These are phyloP conservation scores for Epistrophe eligans DNA, from an alignment of 2,888 invertebrate genomes.

Conservation along the genomic window DNA sequence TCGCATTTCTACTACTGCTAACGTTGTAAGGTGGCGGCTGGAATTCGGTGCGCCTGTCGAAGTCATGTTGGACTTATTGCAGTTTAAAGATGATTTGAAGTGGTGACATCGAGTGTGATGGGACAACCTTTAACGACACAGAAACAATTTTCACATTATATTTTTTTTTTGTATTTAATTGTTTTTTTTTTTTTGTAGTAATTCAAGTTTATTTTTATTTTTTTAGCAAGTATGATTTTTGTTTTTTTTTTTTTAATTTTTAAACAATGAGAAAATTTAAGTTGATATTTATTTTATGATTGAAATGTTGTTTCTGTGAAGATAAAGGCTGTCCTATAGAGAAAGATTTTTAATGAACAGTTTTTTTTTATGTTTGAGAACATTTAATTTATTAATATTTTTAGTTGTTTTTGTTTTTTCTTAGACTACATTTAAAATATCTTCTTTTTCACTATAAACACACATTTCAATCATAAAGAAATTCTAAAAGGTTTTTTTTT, in stretches of 20 bases:
- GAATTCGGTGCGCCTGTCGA: constrained; percentile 42
- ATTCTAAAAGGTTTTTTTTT: constrained; percentile 5
- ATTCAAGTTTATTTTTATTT: constrained; percentile 38
- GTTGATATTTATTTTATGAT: constrained; percentile 82
- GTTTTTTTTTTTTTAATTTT: constrained; percentile 23
- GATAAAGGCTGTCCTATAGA: constrained; percentile 82
- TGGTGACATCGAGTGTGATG: constrained; percentile 81
- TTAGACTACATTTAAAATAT: constrained; percentile 50
- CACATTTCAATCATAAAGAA: constrained; percentile 84
- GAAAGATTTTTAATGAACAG: constrained; percentile 33
- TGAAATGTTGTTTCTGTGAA: constrained; percentile 85
- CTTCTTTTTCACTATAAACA: constrained; percentile 80
- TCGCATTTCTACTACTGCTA: constrained; percentile 54
- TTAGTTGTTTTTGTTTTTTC: constrained; percentile 24
- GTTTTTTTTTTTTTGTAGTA: constrained; percentile 59
- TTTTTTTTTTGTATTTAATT: constrained; percentile 60
- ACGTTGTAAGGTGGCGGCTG: constrained; percentile 30
- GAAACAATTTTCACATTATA: constrained; percentile 85
- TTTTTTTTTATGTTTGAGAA: constrained; percentile 23
- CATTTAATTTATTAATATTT: not conserved
- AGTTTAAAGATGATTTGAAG: constrained; percentile 73
- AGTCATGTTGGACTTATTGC: constrained; percentile 59
- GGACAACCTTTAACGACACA: constrained; percentile 87
- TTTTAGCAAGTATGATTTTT: constrained; percentile 35
- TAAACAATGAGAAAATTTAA: constrained; percentile 48